These are phyloP conservation scores for Athalia rosae DNA, from an alignment of 2,888 invertebrate genomes.

Conservation along the genomic window DNA sequence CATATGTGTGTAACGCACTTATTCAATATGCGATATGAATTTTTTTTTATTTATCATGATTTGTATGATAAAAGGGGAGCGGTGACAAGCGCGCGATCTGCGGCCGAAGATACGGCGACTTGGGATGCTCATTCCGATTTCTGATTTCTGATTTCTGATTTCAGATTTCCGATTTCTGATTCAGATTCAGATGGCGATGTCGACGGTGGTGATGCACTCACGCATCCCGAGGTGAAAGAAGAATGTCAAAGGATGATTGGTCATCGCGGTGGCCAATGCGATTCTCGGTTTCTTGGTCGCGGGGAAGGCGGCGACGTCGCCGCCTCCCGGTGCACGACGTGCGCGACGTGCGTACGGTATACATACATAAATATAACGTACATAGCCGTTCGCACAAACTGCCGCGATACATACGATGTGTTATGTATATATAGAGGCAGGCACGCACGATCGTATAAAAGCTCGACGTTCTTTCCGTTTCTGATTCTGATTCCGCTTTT, in stretches of 20 bases:
- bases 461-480: conserved; percentile 52
- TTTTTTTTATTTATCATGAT: no score
- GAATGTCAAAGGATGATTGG: conserved; percentile 72
- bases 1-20: no score
- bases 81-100: no score
- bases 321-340: conserved; percentile 49
- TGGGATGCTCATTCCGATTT: no score
- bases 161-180: no score
- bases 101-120: no score
- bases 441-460: conserved; percentile 7
- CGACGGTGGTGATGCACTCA: not conserved
- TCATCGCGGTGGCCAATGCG: conserved; percentile 70
- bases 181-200: no score
- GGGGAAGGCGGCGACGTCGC: conserved; percentile 59
- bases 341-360: conserved; percentile 7
- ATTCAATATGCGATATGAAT: no score
- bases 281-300: conserved; percentile 60
- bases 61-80: no score
- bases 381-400: conserved; percentile 4
- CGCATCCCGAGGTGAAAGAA: conserved; percentile 63
- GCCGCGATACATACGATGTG: conserved; percentile 20
- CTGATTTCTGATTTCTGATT: no score
- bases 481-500: no score
- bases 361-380: conserved; percentile 17
- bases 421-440: conserved; percentile 38